These are phyloP conservation scores for Pseudorasbora parva DNA, from an alignment of 2,113 vertebrate genomes.

Conservation along the genomic window DNA sequence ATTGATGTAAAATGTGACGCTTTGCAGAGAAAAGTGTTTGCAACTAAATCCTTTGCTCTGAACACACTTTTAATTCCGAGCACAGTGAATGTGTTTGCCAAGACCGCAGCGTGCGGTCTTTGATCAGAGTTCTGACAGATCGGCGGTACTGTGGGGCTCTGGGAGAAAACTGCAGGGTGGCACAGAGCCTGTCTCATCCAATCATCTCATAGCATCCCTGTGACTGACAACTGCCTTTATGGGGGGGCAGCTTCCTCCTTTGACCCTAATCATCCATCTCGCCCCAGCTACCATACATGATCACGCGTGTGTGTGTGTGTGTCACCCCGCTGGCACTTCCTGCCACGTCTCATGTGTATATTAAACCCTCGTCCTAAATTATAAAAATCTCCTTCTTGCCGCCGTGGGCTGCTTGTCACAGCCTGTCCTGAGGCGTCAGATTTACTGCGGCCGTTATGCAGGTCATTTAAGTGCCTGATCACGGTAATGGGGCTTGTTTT, in stretches of 20 bases:
- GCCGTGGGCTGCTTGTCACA: neutral
- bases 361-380: slow-evolving; percentile 13
- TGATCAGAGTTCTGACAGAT: slow-evolving; percentile 45
- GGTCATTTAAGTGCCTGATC: slow-evolving; percentile 12
- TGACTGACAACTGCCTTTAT: slow-evolving; percentile 38
- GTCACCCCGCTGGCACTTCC: neutral
- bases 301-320: slow-evolving; percentile 8
- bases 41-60: neutral
- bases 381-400: neutral
- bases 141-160: slow-evolving; percentile 9
- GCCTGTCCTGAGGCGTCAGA: neutral
- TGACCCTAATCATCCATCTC: slow-evolving; percentile 13
- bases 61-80: slow-evolving; percentile 23
- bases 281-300: neutral
- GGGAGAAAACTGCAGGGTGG: slow-evolving; percentile 32
- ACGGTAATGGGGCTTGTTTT: slow-evolving; percentile 42
- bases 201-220: slow-evolving; percentile 14
- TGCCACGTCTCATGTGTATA: slow-evolving; percentile 17
- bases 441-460: slow-evolving; percentile 21
- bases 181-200: slow-evolving; percentile 22
- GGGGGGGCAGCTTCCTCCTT: slow-evolving; percentile 1
- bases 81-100: slow-evolving; percentile 39
- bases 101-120: slow-evolving; percentile 40
- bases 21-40: neutral
- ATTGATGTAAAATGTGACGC: slow-evolving; percentile 5